Conservation (phyloP, 2,888 invertebrate genomes). For the Leucania comma region DNA sequence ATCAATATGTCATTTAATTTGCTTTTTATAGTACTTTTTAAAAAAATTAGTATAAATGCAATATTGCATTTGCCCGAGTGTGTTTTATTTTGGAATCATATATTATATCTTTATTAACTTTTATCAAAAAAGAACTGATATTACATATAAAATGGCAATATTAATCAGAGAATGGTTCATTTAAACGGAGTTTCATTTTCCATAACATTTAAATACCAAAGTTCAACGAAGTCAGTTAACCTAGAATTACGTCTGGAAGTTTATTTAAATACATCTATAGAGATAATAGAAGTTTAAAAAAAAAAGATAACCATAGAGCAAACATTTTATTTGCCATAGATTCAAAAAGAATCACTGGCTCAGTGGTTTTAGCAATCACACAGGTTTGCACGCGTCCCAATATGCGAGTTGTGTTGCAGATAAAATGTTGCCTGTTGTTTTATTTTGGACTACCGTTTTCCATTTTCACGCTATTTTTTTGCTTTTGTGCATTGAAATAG, state of each 20-base stretch:
- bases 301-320: background rate
- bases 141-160: no score
- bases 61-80: no score
- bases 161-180: background rate
- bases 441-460: background rate
- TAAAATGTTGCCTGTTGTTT: background rate
- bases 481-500: background rate
- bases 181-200: background rate
- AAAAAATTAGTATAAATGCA: no score
- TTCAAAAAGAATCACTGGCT: background rate
- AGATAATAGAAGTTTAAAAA: background rate
- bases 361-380: background rate
- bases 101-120: no score
- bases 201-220: background rate
- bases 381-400: background rate
- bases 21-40: background rate
- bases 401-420: background rate
- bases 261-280: background rate
- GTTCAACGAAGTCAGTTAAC: background rate
- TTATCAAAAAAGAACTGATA: no score
- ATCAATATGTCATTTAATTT: background rate
- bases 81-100: no score
- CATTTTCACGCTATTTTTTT: background rate
- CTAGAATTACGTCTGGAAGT: background rate
- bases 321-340: background rate